Conservation (phyloP, 2,888 invertebrate genomes). For the Cosmia trapezina region DNA sequence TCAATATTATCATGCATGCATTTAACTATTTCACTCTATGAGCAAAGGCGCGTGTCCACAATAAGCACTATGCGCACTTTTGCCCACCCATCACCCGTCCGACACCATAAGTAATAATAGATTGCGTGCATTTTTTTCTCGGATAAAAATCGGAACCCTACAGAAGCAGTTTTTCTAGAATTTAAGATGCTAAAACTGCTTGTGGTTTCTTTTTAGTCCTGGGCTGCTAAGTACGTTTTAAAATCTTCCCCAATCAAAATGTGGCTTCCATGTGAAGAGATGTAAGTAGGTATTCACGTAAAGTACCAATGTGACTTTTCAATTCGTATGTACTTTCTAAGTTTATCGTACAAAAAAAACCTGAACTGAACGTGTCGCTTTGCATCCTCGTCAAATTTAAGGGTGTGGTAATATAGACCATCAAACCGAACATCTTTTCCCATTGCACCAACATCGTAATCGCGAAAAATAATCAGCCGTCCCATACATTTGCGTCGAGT, state of each 20-base stretch:
- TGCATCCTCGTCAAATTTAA: no score
- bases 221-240: no score
- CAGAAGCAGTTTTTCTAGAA: background rate
- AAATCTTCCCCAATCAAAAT: background rate
- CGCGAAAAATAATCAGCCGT: no score
- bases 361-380: no score
- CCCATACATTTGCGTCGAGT: no score
- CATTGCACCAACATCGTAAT: no score
- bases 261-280: background rate
- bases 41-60: conserved; percentile 4
- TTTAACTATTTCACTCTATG: background rate
- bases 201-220: background rate
- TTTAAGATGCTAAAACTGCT: background rate
- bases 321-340: background rate
- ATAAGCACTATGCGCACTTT: background rate
- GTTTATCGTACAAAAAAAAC: no score
- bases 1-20: background rate
- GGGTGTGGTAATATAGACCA: no score
- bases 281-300: background rate
- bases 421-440: no score
- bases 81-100: background rate
- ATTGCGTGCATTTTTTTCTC: conserved; percentile 11
- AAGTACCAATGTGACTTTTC: background rate
- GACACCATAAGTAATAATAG: background rate
- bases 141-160: background rate